Evolutionary conservation across 2,888 invertebrate species (phyloP).

Genomic region (Ectobius pallidus): DNA sequence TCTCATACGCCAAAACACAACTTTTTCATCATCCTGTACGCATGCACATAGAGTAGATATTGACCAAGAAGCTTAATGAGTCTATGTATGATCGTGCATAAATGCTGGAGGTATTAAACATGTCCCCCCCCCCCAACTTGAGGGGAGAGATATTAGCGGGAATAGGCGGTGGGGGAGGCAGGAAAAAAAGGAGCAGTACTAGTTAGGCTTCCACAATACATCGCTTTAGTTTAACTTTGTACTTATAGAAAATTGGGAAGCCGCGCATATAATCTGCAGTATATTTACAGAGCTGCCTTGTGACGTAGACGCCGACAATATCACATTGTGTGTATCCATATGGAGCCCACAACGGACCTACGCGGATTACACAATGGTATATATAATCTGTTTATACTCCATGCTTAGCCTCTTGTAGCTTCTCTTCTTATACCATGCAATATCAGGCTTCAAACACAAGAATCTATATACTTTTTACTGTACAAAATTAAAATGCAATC

Average conservation of each 20-base stretch:
- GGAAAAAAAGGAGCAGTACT: constrained; percentile 11
- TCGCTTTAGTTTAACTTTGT: constrained; percentile 25
- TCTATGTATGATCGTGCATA: constrained; percentile 30
- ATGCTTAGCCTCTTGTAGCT: neutral
- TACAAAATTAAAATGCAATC: neutral
- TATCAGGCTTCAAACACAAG: neutral
- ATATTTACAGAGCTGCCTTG: constrained; percentile 23
- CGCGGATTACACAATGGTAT: constrained; percentile 15
- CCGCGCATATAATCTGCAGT: constrained; percentile 26
- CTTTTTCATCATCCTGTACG: neutral
- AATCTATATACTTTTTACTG: neutral
- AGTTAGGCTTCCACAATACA: constrained; percentile 24
- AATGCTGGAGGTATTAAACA: constrained; percentile 29
- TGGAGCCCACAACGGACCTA: neutral
- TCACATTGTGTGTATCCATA: constrained; percentile 19
- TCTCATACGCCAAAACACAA: too few relatives aligned
- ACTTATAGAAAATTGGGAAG: constrained; percentile 31
- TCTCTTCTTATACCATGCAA: constrained; percentile 4
- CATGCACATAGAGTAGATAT: constrained; percentile 2
- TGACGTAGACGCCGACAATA: constrained; percentile 3
- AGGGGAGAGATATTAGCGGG: neutral
- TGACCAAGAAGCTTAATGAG: constrained; percentile 31
- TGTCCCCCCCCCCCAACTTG: neutral
- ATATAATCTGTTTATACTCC: constrained; percentile 27
- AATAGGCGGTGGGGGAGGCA: neutral